Evolutionary conservation across 2,797 vertebrate species (phyloP), one percentile per base, ranked within the genome.

Genomic region (Mycteria americana): DNA sequence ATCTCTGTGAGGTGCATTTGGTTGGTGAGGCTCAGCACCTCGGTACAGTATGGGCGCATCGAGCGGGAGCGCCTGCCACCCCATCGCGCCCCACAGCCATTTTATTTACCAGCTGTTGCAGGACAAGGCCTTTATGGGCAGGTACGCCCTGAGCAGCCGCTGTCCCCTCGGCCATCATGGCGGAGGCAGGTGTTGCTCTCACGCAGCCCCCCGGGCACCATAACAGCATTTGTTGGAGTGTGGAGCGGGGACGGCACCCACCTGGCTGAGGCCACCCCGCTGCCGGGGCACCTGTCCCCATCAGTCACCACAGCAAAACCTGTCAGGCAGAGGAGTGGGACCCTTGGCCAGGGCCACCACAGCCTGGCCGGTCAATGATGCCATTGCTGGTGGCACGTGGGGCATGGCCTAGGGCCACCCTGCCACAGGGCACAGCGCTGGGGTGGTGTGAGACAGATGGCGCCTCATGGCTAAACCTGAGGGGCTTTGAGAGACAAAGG

Each of bases 1-100:
- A 23, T n/a, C 9, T 54, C 18, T 0, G 5, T 0, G 21, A 33
- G 88, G 53, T 2, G 1, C 0, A 1, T 35, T 45, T 15, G 62
- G 18, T 37, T 13, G 46, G 18, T 3, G 82, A 16, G 23, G 39
- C 33, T 59, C 22, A 75, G 67, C 62, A 59, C 48, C 72, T 64
- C 0, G 2, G n/a, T 11, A 10, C 0, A 0, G 48, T 28, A 18
- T 1, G 1, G 75, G 18, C 46, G 25, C 53, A 63, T n/a, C 0
- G 10, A 63, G 37, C 17, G 4, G 27, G 45, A 48, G 41, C 1
- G 6, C 41, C 1, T 88, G 30, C 37, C 33, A 2, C 27, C 5
- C 10, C 2, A 7, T 50, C 1, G 0, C 0, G 1, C 1, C 25
- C 35, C 21, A 0, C 1, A 3, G 35, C 53, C 39, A 5, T 73